Evolutionary conservation across 2,888 invertebrate genomes (phyloP), one percentile per base, ranked within the genome.

Genomic region (Hoplodrina ambigua): DNA sequence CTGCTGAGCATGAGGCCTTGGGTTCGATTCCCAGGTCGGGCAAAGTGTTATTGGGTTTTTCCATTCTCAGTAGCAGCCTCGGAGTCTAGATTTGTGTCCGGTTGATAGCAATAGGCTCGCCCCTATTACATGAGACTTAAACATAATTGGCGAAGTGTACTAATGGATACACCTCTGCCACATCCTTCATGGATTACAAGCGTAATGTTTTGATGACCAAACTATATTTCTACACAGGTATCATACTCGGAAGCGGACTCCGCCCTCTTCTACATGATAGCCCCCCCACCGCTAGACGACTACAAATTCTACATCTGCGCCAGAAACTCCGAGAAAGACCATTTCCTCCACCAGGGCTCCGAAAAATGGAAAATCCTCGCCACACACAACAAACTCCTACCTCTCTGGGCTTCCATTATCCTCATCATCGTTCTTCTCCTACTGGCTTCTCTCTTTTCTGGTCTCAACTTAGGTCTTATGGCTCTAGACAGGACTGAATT

Each of bases 401-500:
- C 99, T 0, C 85, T 98, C 0, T 98, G 98, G 98, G 96, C 97
- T 0, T 97, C 98, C 57, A 96, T 98, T 41, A 85, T 97, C 17
- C 97, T 98, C 13, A 98, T 99, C 73, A 87, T 97, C 4, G 91
- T 95, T 0, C 97, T 99, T 57, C 96, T 99, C 30, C 93, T 97
- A 82, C 97, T 99, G 85, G 99, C 99, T 0, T 99, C 99, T 0
- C 96, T 99, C 0, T 99, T 99, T 95, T 99, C 99, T 72, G 99
- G 99, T 1, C 96, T 99, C 11, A 99, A 99, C 92, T 96, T 99
- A 61, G 98, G 99, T 56, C 96, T 99, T 17, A 99, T 99, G 99
- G 97, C 99, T 0, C 93, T 99, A 86, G 99, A 99, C 89, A 97
- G 98, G 85, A 99, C 99, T 0, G 99, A 99, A 90, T 91, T 99